phyloP scores from a whole-genome alignment of 1,140 invertebrate genomes.

The Drosophila mojavensis region DNA sequence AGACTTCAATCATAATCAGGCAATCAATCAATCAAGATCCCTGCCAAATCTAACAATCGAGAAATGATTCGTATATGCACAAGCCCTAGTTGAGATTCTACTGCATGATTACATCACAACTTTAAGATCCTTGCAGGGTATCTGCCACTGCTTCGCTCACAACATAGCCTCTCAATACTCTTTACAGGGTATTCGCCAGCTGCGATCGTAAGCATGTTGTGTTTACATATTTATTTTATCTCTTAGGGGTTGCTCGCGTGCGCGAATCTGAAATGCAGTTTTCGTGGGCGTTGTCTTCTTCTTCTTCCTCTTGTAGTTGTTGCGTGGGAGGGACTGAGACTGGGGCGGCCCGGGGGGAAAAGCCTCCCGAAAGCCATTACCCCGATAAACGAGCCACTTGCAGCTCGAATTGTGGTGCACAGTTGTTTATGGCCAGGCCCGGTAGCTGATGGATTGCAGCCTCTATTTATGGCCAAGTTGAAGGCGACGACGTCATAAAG shows the following conservation, averaged over 20 bases:
- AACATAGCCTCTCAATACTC: too few relatives aligned
- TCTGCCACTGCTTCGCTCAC: too few relatives aligned
- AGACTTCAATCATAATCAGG: too few relatives aligned
- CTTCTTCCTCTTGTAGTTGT: not conserved
- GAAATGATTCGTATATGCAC: too few relatives aligned
- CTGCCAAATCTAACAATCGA: too few relatives aligned
- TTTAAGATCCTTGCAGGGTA: not conserved
- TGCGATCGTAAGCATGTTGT: not conserved
- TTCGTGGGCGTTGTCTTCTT: conserved; percentile 54
- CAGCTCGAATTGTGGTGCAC: conserved; percentile 16
- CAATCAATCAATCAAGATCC: too few relatives aligned
- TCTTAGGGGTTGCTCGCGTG: not conserved
- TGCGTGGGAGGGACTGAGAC: conserved; percentile 58
- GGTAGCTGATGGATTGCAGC: conserved; percentile 3
- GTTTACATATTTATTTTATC: not conserved
- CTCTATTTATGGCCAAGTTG: conserved; percentile 35
- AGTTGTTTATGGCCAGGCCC: conserved; percentile 27
- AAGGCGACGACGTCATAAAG: conserved; percentile 50
- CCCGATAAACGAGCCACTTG: conserved; percentile 19
- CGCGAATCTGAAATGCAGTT: conserved; percentile 6
- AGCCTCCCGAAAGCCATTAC: conserved; percentile 2
- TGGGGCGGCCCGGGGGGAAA: not conserved
- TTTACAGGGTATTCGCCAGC: conserved; percentile 7
- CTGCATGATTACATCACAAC: too few relatives aligned
- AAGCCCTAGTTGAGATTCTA: too few relatives aligned